phyloP scores from a whole-genome alignment of 1,140 invertebrate genomes.

The Euura lappo region DNA sequence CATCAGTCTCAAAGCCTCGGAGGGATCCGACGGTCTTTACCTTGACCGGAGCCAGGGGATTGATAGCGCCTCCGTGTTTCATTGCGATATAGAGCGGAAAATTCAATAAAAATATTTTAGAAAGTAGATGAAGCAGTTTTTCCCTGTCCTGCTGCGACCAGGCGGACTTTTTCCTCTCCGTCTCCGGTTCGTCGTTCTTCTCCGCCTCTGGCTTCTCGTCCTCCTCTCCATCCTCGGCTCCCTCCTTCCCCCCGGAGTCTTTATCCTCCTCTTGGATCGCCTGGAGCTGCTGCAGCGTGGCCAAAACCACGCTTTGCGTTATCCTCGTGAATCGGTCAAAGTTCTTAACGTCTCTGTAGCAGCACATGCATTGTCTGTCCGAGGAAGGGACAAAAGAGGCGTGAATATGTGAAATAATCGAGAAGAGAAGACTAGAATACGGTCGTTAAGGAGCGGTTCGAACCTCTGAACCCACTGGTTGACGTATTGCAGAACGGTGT shows the following conservation, averaged over 20 bases:
- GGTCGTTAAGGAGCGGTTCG: not conserved
- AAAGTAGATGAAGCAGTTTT: constrained; percentile 77
- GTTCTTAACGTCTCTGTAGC: constrained; percentile 88
- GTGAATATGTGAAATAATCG: not conserved
- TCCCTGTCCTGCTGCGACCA: constrained; percentile 81
- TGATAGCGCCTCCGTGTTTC: constrained; percentile 72
- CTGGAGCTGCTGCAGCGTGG: constrained; percentile 77
- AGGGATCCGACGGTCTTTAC: constrained; percentile 30
- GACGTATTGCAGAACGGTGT: constrained; percentile 55
- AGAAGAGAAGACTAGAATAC: too few species aligned
- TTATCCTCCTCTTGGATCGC: constrained; percentile 68
- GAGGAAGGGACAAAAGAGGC: constrained; percentile 43
- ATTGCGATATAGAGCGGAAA: constrained; percentile 93
- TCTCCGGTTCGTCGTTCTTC: constrained; percentile 22
- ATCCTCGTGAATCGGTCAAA: constrained; percentile 87
- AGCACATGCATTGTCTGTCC: constrained; percentile 90
- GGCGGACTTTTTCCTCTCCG: constrained; percentile 25
- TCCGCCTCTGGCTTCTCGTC: constrained; percentile 36
- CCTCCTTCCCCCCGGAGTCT: constrained; percentile 21
- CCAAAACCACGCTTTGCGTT: constrained; percentile 80
- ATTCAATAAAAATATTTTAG: constrained; percentile 84
- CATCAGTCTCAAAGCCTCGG: not conserved
- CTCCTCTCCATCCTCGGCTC: constrained; percentile 46
- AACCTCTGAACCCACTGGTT: constrained; percentile 60
- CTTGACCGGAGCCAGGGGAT: constrained; percentile 53